These are phyloP conservation scores for Clarias fuscus DNA, from an alignment of 2,797 vertebrate species.

Conservation along the genomic window DNA sequence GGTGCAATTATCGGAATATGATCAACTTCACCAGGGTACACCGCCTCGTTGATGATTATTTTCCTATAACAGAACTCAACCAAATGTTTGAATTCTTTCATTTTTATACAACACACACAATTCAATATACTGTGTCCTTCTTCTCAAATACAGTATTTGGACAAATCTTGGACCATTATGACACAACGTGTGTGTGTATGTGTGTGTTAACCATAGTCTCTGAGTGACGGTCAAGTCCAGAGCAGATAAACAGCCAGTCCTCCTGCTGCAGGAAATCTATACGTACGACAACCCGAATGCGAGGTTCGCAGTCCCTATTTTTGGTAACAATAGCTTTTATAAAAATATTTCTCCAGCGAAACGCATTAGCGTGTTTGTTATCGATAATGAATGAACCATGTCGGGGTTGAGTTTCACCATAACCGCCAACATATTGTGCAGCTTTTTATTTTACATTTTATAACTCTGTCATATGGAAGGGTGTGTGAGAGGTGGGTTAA, in stretches of 20 bases:
- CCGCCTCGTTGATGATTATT: neutral
- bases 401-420: slow-evolving; percentile 38
- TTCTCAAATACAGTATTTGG: neutral
- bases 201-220: slow-evolving; percentile 30
- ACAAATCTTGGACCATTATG: neutral
- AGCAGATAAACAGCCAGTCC: slow-evolving; percentile 50
- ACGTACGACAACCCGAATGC: slow-evolving; percentile 27
- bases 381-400: slow-evolving; percentile 54
- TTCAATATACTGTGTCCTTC: neutral
- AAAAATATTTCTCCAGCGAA: slow-evolving; percentile 53
- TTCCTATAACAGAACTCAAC: neutral
- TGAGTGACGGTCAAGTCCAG: slow-evolving; percentile 39
- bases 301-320: slow-evolving; percentile 29
- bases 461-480: neutral
- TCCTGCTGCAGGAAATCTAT: slow-evolving; percentile 39
- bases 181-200: neutral
- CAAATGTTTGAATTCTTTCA: neutral
- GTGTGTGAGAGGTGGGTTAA: neutral
- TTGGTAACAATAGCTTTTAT: slow-evolving; percentile 55
- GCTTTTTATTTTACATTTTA: slow-evolving; percentile 33
- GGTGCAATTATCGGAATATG: neutral
- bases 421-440: slow-evolving; percentile 26
- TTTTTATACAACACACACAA: neutral
- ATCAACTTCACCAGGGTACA: too few species aligned
- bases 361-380: slow-evolving; percentile 45